A percentile compares a stretch with the other conserved stretches of the same genome.
Evolutionary conservation across 1,140 invertebrate genomes (phyloP).

Genomic region (Fopius arisanus): DNA sequence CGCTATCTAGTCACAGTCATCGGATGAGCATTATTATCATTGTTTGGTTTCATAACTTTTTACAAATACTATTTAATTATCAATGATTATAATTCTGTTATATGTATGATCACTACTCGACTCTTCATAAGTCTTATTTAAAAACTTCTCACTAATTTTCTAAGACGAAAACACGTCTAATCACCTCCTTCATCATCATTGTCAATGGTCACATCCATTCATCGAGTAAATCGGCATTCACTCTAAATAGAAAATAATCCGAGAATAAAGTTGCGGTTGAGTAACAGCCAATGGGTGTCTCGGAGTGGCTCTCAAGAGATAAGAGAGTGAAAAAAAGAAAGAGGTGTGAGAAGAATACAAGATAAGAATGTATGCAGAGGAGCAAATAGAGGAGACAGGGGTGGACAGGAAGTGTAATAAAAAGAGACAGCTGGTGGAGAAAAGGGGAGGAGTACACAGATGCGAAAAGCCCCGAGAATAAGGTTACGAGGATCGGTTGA

Average conservation of each 20-base stretch:
- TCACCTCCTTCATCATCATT: background rate
- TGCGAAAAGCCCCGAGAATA: background rate
- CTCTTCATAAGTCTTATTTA: background rate
- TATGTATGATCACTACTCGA: background rate
- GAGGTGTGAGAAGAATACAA: background rate
- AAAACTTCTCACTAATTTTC: background rate
- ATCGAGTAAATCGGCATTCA: background rate
- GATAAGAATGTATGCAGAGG: background rate
- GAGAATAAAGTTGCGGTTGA: background rate
- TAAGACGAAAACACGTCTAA: background rate
- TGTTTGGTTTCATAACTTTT: conserved; percentile 16
- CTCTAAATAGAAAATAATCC: background rate
- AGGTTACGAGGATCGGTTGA: conserved; percentile 15
- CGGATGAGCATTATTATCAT: conserved; percentile 44
- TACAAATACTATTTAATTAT: conserved; percentile 14
- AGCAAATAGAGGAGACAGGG: conserved; percentile 19
- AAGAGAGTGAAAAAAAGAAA: background rate
- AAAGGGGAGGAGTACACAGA: background rate
- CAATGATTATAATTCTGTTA: background rate
- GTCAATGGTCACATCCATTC: background rate
- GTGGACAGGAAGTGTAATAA: background rate
- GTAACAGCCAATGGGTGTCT: background rate
- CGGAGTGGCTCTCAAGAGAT: background rate
- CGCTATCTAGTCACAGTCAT: conserved; percentile 52
- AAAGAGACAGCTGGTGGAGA: background rate